Evolutionary conservation across 2,113 vertebrate genomes (phyloP).

Genomic region (Eublepharis macularius): DNA sequence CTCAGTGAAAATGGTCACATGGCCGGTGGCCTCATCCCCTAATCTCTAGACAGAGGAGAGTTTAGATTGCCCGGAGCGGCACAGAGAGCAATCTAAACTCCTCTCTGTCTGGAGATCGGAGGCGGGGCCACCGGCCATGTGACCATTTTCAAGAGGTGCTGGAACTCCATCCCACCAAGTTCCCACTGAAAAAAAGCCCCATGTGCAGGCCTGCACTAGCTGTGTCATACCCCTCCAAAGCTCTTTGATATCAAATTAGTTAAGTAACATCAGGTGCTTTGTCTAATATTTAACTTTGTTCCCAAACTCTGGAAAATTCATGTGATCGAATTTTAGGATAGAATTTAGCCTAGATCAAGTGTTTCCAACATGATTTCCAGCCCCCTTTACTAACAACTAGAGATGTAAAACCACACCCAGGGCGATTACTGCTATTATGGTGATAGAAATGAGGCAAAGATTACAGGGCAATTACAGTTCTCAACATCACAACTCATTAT

Average conservation of each 20-base stretch:
- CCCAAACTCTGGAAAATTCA: neutral
- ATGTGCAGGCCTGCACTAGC: neutral
- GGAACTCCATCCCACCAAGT: too few species aligned
- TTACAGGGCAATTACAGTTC: slow-evolving; percentile 60
- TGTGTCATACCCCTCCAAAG: neutral
- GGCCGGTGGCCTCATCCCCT: too few species aligned
- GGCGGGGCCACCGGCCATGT: too few species aligned
- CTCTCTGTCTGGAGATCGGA: too few species aligned
- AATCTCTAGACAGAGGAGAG: too few species aligned
- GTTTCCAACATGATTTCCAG: neutral
- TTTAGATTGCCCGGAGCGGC: too few species aligned
- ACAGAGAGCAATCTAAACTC: too few species aligned
- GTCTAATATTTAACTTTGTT: neutral
- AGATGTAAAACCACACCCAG: slow-evolving; percentile 31
- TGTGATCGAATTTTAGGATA: neutral
- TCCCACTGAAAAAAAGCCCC: too few species aligned
- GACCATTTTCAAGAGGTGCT: too few species aligned
- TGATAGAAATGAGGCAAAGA: slow-evolving; percentile 39
- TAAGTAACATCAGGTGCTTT: neutral
- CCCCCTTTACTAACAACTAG: neutral
- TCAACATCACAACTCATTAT: slow-evolving; percentile 29
- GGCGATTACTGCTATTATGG: slow-evolving; percentile 4
- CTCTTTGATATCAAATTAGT: slow-evolving; percentile 20
- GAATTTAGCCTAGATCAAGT: neutral
- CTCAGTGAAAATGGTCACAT: too few species aligned